Conservation (phyloP, 2,888 invertebrate species). For the Drosophila kambysellisi region DNA sequence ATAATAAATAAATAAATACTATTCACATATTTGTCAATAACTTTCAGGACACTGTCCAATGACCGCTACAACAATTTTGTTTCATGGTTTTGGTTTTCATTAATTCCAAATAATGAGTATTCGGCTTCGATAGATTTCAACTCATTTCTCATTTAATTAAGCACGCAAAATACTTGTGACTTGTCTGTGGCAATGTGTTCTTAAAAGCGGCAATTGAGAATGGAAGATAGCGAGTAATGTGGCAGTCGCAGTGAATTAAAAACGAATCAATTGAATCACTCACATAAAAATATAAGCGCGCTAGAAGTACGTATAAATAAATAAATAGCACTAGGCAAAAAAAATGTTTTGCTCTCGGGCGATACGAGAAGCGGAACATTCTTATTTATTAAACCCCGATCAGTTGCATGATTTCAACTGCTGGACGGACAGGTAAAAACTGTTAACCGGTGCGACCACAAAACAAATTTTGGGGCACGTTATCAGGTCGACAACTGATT, state of each 20-base stretch:
- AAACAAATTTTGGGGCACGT: not conserved
- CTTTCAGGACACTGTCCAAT: conserved; percentile 37
- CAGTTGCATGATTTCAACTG: conserved; percentile 17
- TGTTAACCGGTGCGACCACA: conserved; percentile 6
- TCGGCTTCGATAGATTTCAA: conserved; percentile 41
- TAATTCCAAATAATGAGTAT: conserved; percentile 17
- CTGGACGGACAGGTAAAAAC: conserved; percentile 25
- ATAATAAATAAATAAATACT: not conserved
- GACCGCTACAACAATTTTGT: conserved; percentile 1
- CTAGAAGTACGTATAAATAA: conserved; percentile 41
- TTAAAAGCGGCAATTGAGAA: not conserved
- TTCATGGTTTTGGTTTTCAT: conserved; percentile 21
- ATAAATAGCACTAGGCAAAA: conserved; percentile 26
- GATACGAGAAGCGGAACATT: conserved; percentile 38
- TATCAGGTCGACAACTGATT: conserved; percentile 38
- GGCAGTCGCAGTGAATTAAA: not conserved
- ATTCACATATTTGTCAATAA: not conserved
- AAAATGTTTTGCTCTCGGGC: conserved; percentile 24
- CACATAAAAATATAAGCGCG: conserved; percentile 35
- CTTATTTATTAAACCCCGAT: not conserved
- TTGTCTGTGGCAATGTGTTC: conserved; percentile 26
- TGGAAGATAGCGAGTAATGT: not conserved
- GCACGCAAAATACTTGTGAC: conserved; percentile 29
- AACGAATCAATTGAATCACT: conserved; percentile 26
- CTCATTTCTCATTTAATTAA: conserved; percentile 69